Evolutionary conservation across 1,140 invertebrate species (phyloP).

Genomic region (Drosophila bipectinata): DNA sequence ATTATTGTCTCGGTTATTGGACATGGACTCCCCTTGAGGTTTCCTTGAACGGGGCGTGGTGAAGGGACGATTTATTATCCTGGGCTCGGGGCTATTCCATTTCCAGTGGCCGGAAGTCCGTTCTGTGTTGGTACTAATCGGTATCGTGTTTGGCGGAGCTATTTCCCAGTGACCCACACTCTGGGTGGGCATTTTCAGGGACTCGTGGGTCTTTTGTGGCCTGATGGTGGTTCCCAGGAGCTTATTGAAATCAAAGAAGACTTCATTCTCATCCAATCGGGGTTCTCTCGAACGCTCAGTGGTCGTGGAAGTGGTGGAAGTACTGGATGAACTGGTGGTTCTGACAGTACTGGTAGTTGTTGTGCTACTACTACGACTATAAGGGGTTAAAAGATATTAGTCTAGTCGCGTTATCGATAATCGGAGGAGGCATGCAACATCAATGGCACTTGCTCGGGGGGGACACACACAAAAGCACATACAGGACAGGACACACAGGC

Average conservation of each 20-base stretch:
- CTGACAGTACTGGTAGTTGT: not conserved
- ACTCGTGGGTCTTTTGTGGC: constrained; percentile 29
- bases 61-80: constrained; percentile 14
- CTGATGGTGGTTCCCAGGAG: constrained; percentile 29
- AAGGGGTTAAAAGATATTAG: constrained; percentile 2
- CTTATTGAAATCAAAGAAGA: constrained; percentile 40
- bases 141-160: not conserved
- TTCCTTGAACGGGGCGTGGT: not conserved
- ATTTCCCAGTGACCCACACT: constrained; percentile 26
- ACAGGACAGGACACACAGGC: not conserved
- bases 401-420: not conserved
- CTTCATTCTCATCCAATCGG: constrained; percentile 13
- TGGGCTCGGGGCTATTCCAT: constrained; percentile 1
- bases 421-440: constrained; percentile 37
- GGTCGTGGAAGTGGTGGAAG: constrained; percentile 1
- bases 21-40: not conserved
- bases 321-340: not conserved
- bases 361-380: not conserved
- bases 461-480: constrained; percentile 14
- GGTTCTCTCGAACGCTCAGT: constrained; percentile 1
- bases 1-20: not conserved
- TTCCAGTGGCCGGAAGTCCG: constrained; percentile 11
- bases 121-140: not conserved
- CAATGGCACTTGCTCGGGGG: constrained; percentile 4
- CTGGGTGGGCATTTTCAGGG: constrained; percentile 21